These are phyloP conservation scores for Apocrypta bakeri DNA, from an alignment of 1,140 invertebrate genomes.

Conservation along the genomic window DNA sequence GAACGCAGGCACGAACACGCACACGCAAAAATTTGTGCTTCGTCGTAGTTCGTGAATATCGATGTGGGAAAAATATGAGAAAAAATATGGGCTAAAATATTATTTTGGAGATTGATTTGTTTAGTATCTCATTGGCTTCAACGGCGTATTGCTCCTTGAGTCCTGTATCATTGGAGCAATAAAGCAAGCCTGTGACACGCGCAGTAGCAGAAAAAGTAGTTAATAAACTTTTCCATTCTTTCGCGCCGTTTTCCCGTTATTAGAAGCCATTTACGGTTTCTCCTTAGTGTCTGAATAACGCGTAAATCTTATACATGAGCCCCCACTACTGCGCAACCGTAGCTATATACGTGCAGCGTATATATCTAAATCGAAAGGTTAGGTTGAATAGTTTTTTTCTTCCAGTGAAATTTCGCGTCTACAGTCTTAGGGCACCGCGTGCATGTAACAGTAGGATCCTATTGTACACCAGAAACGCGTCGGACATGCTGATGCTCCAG, in stretches of 20 bases:
- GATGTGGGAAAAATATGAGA: too few relatives aligned
- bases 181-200: background rate
- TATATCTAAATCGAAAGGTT: conserved; percentile 35
- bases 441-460: background rate
- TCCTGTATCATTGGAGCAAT: background rate
- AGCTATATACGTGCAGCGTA: background rate
- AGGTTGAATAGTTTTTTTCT: conserved; percentile 8
- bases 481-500: background rate
- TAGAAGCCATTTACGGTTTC: background rate
- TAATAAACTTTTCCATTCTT: conserved; percentile 7
- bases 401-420: conserved; percentile 8
- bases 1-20: background rate
- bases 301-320: conserved; percentile 34
- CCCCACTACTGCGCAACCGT: conserved; percentile 5
- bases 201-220: background rate
- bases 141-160: background rate
- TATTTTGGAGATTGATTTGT: too few relatives aligned
- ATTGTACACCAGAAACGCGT: background rate
- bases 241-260: conserved; percentile 40
- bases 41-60: background rate
- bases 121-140: background rate
- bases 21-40: background rate
- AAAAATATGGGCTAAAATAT: too few relatives aligned
- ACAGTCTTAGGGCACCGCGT: background rate
- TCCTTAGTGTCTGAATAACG: conserved; percentile 52